Percentiles rank a stretch among this genome's conserved stretches.
Evolutionary conservation across 2,797 vertebrate genomes (phyloP).

Genomic region (Tokudaia tokunoshimensis): DNA sequence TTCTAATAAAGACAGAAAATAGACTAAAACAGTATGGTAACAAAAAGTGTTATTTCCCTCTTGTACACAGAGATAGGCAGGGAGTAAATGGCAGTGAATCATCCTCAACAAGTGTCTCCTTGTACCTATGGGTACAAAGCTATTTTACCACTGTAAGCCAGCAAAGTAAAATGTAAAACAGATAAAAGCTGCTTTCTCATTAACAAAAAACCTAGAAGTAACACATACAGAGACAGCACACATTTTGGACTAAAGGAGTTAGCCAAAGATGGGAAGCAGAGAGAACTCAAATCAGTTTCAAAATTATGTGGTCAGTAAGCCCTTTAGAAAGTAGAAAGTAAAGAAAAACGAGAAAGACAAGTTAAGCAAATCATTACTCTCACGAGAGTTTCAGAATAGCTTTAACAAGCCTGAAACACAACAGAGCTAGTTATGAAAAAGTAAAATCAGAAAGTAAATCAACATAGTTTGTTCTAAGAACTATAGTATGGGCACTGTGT

Average conservation of each 20-base stretch:
- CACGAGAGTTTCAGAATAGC: background rate
- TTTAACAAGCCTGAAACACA: background rate
- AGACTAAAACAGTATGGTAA: background rate
- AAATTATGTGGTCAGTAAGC: background rate
- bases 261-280: background rate
- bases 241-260: background rate
- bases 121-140: background rate
- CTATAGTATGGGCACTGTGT: background rate
- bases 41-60: slow-evolving; percentile 20
- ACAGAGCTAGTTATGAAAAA: background rate
- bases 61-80: background rate
- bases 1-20: background rate
- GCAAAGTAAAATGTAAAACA: background rate
- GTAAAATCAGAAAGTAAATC: background rate
- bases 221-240: background rate
- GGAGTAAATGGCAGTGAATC: background rate
- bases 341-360: background rate
- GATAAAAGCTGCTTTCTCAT: background rate
- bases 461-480: background rate
- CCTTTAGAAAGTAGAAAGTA: background rate
- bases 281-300: background rate
- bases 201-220: background rate
- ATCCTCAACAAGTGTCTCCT: background rate
- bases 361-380: background rate
- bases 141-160: background rate